These are phyloP conservation scores for Acanthurus leucopareius DNA, from an alignment of 2,797 vertebrate species.

Conservation along the genomic window DNA sequence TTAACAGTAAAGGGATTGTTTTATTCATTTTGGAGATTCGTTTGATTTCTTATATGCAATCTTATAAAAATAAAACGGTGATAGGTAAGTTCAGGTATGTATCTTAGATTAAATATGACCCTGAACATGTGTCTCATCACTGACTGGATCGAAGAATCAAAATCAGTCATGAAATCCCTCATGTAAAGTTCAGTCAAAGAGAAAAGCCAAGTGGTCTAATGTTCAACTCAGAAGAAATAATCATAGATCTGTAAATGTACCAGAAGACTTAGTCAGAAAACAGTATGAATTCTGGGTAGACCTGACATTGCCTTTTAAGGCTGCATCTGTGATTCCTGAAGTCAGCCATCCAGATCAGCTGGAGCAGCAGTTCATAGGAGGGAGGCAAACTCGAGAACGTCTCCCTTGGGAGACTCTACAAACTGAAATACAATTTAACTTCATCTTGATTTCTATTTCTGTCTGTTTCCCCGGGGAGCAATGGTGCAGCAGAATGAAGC, in stretches of 20 bases:
- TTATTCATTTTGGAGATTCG: neutral
- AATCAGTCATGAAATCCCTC: conserved; percentile 5
- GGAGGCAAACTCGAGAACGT: conserved; percentile 18
- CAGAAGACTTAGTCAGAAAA: neutral
- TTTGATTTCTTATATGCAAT: conserved; percentile 4
- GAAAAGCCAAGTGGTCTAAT: neutral
- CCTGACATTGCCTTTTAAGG: neutral
- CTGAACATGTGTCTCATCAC: conserved; percentile 18
- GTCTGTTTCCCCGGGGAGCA: conserved; percentile 42
- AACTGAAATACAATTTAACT: conserved; percentile 41
- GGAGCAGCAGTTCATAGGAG: conserved; percentile 22
- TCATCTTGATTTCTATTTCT: conserved; percentile 50
- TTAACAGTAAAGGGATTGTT: conserved; percentile 4
- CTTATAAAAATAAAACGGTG: conserved; percentile 10
- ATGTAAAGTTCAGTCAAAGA: conserved; percentile 2
- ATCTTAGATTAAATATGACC: neutral
- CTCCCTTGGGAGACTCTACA: conserved; percentile 1
- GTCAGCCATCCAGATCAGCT: conserved; percentile 16
- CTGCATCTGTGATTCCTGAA: neutral
- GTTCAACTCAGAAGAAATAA: conserved; percentile 2
- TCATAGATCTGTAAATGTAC: neutral
- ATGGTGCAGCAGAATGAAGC: conserved; percentile 48
- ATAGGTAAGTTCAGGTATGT: neutral
- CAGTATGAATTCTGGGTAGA: neutral
- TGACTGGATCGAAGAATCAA: conserved; percentile 17